Conservation (phyloP, 2,797 vertebrate genomes). For the Notoglanidium macrostoma region DNA sequence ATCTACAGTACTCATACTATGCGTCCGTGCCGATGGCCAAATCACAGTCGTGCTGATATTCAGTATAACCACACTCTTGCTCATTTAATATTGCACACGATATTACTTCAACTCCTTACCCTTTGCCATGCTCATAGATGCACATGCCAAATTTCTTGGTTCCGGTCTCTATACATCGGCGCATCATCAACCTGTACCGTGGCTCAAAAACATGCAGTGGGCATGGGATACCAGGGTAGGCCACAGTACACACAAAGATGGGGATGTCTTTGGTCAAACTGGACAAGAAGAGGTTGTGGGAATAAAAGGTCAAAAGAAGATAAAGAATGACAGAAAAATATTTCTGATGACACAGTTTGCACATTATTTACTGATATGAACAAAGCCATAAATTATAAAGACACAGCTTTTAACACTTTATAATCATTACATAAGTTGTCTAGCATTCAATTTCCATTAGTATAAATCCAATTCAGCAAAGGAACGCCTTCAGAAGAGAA, state of each 20-base stretch:
- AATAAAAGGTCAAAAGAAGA: neutral
- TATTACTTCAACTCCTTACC: constrained; percentile 66
- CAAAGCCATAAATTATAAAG: too few species aligned
- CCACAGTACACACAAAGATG: constrained; percentile 90
- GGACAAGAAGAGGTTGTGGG: neutral
- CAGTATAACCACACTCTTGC: neutral
- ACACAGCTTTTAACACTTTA: neutral
- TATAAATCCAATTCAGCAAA: neutral
- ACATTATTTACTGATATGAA: neutral
- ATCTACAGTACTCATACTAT: neutral
- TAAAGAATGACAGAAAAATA: neutral
- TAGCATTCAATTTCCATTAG: neutral
- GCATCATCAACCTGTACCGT: constrained; percentile 91
- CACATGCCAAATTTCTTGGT: constrained; percentile 93
- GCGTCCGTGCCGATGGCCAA: neutral
- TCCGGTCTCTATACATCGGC: constrained; percentile 88
- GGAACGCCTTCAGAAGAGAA: neutral
- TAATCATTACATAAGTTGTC: neutral
- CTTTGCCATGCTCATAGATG: constrained; percentile 84
- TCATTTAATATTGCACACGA: neutral
- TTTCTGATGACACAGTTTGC: neutral
- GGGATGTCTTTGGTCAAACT: constrained; percentile 88
- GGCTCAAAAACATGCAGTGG: constrained; percentile 91
- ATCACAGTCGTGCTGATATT: neutral
- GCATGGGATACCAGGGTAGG: constrained; percentile 86